phyloP scores from a whole-genome alignment of 2,888 invertebrate genomes.

The Drosophila fulvimacula region DNA sequence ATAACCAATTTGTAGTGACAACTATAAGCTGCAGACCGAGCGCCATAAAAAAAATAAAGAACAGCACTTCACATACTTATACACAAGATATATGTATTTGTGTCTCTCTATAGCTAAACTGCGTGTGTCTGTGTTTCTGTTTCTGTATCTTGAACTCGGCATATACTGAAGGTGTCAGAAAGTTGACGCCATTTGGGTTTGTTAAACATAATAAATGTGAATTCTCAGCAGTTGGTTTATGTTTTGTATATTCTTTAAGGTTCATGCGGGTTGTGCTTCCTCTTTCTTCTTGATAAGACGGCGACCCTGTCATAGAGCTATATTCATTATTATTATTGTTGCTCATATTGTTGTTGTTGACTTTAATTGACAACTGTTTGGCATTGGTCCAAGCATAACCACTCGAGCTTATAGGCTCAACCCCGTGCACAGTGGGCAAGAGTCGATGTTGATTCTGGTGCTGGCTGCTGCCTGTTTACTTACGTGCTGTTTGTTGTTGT shows the following conservation, averaged over 20 bases:
- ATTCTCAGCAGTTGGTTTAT: conserved; percentile 53
- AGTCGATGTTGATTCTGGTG: conserved; percentile 1
- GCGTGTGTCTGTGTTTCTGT: conserved; percentile 28
- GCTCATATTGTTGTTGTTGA: conserved; percentile 59
- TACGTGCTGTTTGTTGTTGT: conserved; percentile 40
- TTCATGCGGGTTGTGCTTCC: conserved; percentile 53
- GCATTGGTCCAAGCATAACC: conserved; percentile 48
- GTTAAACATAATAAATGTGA: conserved; percentile 80
- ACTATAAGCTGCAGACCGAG: conserved; percentile 69
- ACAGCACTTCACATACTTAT: conserved; percentile 7
- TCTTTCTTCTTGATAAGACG: conserved; percentile 31
- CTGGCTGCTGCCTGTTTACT: conserved; percentile 30
- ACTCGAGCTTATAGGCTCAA: conserved; percentile 38
- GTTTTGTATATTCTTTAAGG: conserved; percentile 33
- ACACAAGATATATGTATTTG: conserved; percentile 16
- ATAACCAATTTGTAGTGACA: conserved; percentile 78
- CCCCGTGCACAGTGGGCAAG: conserved; percentile 52
- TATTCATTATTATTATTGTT: conserved; percentile 54
- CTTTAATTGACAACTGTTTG: conserved; percentile 78
- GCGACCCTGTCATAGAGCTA: conserved; percentile 50
- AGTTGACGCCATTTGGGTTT: conserved; percentile 73
- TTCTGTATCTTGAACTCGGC: conserved; percentile 45
- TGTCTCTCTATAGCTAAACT: conserved; percentile 34
- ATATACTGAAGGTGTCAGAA: conserved; percentile 51
- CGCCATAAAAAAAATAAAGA: conserved; percentile 63